Evolutionary conservation across 1,140 invertebrate species (phyloP).

Genomic region (Harlomillsia oculata): DNA sequence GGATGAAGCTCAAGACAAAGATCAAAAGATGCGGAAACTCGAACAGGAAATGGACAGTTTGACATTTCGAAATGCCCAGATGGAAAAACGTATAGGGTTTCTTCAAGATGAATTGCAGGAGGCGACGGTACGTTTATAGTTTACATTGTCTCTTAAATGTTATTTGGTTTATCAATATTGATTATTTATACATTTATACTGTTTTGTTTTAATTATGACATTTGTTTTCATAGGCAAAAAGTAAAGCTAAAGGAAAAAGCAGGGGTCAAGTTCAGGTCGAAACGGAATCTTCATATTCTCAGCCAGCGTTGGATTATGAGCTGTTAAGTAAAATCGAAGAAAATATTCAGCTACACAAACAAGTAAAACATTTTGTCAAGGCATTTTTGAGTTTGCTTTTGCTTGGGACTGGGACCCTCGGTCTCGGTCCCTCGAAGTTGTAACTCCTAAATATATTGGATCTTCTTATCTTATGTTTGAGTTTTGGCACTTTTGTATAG

Average conservation of each 20-base stretch:
- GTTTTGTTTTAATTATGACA: neutral
- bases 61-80: slow-evolving; percentile 83
- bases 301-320: slow-evolving; percentile 18
- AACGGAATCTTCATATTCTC: neutral
- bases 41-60: slow-evolving; percentile 89
- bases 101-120: slow-evolving; percentile 70
- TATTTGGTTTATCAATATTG: neutral
- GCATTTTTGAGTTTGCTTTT: too few relatives aligned
- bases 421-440: too few relatives aligned
- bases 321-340: slow-evolving; percentile 22
- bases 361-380: slow-evolving; percentile 5
- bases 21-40: slow-evolving; percentile 69
- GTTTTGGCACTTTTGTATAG: neutral
- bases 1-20: slow-evolving; percentile 67
- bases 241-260: slow-evolving; percentile 6
- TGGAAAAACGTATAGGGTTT: slow-evolving; percentile 75
- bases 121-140: slow-evolving; percentile 7
- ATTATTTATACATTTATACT: neutral
- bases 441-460: too few relatives aligned
- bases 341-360: slow-evolving; percentile 27
- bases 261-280: neutral
- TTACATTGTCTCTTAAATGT: too few relatives aligned
- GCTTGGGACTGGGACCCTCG: too few relatives aligned
- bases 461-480: neutral
- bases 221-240: neutral